Evolutionary conservation across 2,888 invertebrate species (phyloP).

Genomic region (Pherbina coryleti): DNA sequence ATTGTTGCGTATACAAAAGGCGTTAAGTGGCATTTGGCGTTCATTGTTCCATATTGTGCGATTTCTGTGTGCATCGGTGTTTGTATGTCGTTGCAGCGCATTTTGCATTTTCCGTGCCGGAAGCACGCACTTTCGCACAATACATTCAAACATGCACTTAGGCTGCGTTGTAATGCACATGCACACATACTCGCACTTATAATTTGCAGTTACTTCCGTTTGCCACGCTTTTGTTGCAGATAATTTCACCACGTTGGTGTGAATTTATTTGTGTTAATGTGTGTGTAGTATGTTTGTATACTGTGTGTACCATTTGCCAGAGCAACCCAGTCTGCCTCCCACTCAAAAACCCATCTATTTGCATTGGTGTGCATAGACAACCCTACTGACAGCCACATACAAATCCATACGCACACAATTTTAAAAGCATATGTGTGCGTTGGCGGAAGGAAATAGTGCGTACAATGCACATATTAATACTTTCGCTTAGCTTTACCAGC

Average conservation of each 20-base stretch:
- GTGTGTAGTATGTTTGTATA: neutral
- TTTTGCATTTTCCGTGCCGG: constrained; percentile 18
- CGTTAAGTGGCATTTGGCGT: neutral
- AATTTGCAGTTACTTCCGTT: constrained; percentile 25
- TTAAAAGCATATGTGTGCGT: neutral
- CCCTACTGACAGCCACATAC: neutral
- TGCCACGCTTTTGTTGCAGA: constrained; percentile 10
- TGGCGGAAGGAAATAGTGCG: constrained; percentile 24
- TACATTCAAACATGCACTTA: neutral
- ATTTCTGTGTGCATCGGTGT: neutral
- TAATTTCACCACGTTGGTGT: constrained; percentile 18
- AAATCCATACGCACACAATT: neutral
- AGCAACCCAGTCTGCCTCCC: no score
- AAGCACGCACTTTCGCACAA: neutral
- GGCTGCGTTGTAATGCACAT: neutral
- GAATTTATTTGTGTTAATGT: neutral
- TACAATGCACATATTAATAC: constrained; percentile 24
- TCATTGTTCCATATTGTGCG: constrained; percentile 2
- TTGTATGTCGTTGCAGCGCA: neutral
- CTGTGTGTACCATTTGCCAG: neutral
- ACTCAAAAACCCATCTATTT: neutral
- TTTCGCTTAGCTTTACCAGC: neutral
- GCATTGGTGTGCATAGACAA: neutral
- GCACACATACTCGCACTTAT: neutral
- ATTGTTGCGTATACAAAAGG: constrained; percentile 1